Evolutionary conservation across 2,888 invertebrate species (phyloP).

Genomic region (Deilephila porcellus): DNA sequence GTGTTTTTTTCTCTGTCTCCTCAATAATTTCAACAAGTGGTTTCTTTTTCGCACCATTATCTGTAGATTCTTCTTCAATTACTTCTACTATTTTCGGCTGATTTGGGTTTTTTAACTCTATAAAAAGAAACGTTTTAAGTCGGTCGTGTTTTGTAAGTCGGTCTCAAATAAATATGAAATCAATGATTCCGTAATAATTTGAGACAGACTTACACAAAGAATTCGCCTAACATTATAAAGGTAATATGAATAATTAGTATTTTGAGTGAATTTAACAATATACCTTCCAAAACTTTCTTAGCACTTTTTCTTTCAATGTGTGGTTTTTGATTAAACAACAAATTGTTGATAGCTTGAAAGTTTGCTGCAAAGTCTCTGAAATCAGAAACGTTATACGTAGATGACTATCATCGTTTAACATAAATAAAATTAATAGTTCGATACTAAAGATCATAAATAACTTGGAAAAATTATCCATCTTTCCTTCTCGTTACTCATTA

Average conservation of each 20-base stretch:
- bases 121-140: constrained; percentile 22
- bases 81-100: constrained; percentile 51
- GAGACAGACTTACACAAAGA: too few species aligned
- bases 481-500: too few species aligned
- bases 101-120: constrained; percentile 45
- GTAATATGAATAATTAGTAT: too few species aligned
- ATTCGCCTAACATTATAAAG: too few species aligned
- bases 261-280: too few species aligned
- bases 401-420: background rate
- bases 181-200: too few species aligned
- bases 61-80: constrained; percentile 44
- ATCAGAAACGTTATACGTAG: background rate
- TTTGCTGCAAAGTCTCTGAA: constrained; percentile 58
- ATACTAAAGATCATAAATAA: too few species aligned
- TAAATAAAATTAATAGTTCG: background rate
- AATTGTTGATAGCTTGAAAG: constrained; percentile 59
- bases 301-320: constrained; percentile 50
- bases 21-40: constrained; percentile 70
- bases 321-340: constrained; percentile 63
- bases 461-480: too few species aligned
- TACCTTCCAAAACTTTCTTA: constrained; percentile 56
- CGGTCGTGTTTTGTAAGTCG: too few species aligned
- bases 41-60: constrained; percentile 56
- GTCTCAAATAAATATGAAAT: too few species aligned
- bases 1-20: constrained; percentile 45